phyloP scores from a whole-genome alignment of 2,113 vertebrate species.

The Tragulus kanchil region DNA sequence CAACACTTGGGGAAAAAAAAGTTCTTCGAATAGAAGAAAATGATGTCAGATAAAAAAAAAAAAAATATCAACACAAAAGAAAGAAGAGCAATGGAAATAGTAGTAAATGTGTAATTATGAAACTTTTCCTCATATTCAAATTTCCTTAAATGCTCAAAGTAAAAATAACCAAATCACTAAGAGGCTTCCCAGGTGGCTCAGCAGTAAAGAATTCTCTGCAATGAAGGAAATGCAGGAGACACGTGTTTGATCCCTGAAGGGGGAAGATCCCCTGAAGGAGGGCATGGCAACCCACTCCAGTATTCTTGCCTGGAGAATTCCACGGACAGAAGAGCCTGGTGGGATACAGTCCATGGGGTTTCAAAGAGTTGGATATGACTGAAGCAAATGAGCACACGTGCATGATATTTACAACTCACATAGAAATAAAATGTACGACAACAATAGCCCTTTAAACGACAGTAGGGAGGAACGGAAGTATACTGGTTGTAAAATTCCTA shows the following conservation, averaged over 20 bases:
- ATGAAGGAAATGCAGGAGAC: too few relatives aligned
- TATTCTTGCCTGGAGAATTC: too few relatives aligned
- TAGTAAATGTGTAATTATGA: not conserved
- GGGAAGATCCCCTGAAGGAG: too few relatives aligned
- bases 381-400: too few relatives aligned
- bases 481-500: not conserved
- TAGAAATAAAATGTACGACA: not conserved
- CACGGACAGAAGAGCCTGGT: too few relatives aligned
- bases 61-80: not conserved
- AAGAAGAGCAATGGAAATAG: not conserved
- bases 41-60: not conserved
- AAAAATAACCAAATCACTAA: too few relatives aligned
- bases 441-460: not conserved
- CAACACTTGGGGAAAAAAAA: not conserved
- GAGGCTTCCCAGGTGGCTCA: too few relatives aligned
- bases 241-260: too few relatives aligned
- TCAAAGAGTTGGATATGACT: too few relatives aligned
- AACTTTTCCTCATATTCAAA: not conserved
- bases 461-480: not conserved
- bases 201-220: too few relatives aligned
- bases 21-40: not conserved
- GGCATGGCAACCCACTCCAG: too few relatives aligned
- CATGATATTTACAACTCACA: not conserved
- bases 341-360: too few relatives aligned
- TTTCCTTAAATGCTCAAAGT: not conserved